Evolutionary conservation across 2,113 vertebrate species (phyloP).

Genomic region (Malurus alboscapulatus): DNA sequence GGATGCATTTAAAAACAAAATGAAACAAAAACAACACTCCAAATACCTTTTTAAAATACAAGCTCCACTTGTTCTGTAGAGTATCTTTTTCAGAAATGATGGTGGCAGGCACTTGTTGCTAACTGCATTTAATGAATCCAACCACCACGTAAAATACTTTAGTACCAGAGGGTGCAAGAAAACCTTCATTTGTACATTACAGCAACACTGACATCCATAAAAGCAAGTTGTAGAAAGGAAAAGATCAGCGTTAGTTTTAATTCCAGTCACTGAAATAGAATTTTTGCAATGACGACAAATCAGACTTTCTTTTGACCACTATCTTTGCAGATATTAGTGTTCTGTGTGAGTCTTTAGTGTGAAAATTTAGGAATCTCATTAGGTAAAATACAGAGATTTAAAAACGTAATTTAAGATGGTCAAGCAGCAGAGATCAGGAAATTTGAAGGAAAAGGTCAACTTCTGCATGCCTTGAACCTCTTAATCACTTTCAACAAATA

Average conservation of each 20-base stretch:
- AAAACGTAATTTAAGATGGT: background rate
- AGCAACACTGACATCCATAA: background rate
- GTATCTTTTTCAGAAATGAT: slow-evolving; percentile 18
- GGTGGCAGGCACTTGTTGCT: slow-evolving; percentile 39
- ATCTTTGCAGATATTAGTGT: background rate
- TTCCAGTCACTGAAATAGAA: background rate
- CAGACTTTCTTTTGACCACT: background rate
- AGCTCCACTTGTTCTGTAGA: background rate
- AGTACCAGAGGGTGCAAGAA: slow-evolving; percentile 24
- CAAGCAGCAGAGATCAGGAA: slow-evolving; percentile 20
- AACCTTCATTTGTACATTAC: slow-evolving; percentile 10
- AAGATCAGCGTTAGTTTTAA: background rate
- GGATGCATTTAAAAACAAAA: slow-evolving; percentile 30
- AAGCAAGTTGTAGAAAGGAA: background rate
- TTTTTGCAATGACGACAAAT: background rate
- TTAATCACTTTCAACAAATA: background rate
- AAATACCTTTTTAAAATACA: background rate
- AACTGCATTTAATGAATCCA: slow-evolving; percentile 19
- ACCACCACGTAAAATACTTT: slow-evolving; percentile 8
- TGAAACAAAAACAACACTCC: slow-evolving; percentile 34
- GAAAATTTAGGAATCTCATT: background rate
- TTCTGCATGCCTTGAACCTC: background rate
- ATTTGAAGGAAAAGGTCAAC: slow-evolving; percentile 5
- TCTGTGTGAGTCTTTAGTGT: background rate
- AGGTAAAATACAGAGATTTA: background rate